A percentile compares a stretch with the other conserved stretches of the same genome.
Evolutionary conservation across 92 coral and sea anemone species (phyloP).

Genomic region (Meandrina meandrites): DNA sequence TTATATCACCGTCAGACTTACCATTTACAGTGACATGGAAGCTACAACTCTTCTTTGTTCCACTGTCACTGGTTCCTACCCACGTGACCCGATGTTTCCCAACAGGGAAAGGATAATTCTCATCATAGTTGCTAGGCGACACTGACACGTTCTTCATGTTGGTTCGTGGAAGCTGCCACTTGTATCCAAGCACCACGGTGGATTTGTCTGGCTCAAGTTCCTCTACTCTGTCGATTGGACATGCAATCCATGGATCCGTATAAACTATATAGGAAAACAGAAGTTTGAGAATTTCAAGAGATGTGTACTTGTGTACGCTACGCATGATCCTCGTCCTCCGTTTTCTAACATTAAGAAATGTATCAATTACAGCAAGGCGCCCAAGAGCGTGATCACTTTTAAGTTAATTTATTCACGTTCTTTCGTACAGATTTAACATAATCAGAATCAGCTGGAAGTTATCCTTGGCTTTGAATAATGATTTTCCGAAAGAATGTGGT

Average conservation of each 20-base stretch:
- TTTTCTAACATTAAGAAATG: not conserved
- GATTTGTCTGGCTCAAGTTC: slow-evolving; percentile 62
- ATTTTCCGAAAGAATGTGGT: too few species aligned
- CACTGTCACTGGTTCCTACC: slow-evolving; percentile 86
- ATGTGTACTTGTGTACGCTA: not conserved
- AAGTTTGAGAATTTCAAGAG: not conserved
- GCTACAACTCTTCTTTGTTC: slow-evolving; percentile 77
- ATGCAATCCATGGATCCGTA: slow-evolving; percentile 91
- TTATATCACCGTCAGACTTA: slow-evolving; percentile 14
- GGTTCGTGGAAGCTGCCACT: slow-evolving; percentile 87
- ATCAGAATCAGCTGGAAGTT: too few species aligned
- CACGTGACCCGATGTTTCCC: slow-evolving; percentile 91
- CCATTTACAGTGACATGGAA: slow-evolving; percentile 86
- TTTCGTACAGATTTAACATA: too few species aligned
- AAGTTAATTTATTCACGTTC: too few species aligned
- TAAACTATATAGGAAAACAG: slow-evolving; percentile 55
- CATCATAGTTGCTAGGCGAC: slow-evolving; percentile 73
- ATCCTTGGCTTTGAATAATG: too few species aligned
- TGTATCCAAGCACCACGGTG: slow-evolving; percentile 74
- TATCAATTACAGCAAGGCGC: too few species aligned
- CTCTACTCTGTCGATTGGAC: slow-evolving; percentile 83
- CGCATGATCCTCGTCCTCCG: not conserved
- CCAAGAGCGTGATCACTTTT: too few species aligned
- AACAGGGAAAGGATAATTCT: slow-evolving; percentile 86
- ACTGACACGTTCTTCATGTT: slow-evolving; percentile 85